Evolutionary conservation across 2,888 invertebrate species (phyloP), one percentile per base, ranked within the genome.

Genomic region (Dasypogon diadema): DNA sequence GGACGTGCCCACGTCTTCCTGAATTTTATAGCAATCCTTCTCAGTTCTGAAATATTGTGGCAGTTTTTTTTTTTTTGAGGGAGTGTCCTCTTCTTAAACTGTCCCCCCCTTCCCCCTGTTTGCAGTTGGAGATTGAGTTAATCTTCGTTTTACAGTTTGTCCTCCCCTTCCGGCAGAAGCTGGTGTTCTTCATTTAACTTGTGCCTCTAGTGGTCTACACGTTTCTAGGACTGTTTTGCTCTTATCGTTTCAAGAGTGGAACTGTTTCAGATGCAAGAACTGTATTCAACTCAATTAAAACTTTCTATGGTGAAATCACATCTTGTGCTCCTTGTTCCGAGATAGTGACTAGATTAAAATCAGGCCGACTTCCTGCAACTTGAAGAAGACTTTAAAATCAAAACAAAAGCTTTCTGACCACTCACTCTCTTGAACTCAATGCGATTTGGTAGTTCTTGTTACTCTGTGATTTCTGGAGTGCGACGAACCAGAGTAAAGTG

Each of bases 201-300:
- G 34, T 42, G 8, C 6, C n/a, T 42, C n/a, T n/a, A 42, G 8
- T 8, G n/a, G n/a, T 42, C 3, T 42, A 12, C 34, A 1, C 42
- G n/a, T 42, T 42, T 30, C 30, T 42, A 42, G 12, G 3, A 12
- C 42, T 42, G 42, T 2, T 42, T 12, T 42, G 42, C n/a, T 42
- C n/a, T 46, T 34, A 14, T 46, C 14, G 22, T 65, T 42, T 46
- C 24, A 65, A 65, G n/a, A n/a, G 65, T 65, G 46, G 14, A 24
- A 46, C 65, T 65, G 65, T 46, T 65, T 65, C 65, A 46, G 48
- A 65, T 65, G 65, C 65, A 65, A 46, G 65, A 24, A 48, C 48
- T 46, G 65, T 65, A 10, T 65, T 65, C 65, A 65, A 65, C 65
- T 65, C 65, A 65, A 65, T 65, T 65, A 65, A 65, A 65, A 65